Percentiles rank a stretch among this genome's conserved stretches.
These are phyloP conservation scores for Ditylenchus weischeri DNA, from an alignment of 2,888 invertebrate species.

Conservation along the genomic window DNA sequence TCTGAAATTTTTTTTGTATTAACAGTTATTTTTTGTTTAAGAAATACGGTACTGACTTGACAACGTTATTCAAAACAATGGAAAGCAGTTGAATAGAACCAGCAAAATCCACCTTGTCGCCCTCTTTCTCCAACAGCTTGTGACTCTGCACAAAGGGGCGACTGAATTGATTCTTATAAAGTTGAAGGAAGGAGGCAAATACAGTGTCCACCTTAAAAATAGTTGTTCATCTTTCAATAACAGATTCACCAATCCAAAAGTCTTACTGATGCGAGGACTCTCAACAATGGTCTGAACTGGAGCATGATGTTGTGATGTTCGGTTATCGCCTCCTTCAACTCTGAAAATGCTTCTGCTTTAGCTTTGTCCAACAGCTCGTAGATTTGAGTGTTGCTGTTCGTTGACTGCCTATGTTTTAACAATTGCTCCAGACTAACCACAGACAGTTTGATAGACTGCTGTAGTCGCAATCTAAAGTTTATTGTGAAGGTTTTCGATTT, in stretches of 20 bases:
- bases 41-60: constrained; percentile 16
- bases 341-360: constrained; percentile 14
- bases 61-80: constrained; percentile 31
- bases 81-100: constrained; percentile 8
- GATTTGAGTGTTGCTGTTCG: no score
- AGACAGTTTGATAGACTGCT: not conserved
- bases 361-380: constrained; percentile 5
- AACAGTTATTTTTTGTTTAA: not conserved
- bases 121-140: constrained; percentile 19
- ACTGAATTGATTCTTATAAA: constrained; percentile 38
- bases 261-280: constrained; percentile 12
- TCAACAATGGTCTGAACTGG: constrained; percentile 31
- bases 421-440: not conserved
- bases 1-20: not conserved
- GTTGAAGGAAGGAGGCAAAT: constrained; percentile 29
- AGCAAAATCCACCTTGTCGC: constrained; percentile 3
- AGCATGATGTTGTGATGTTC: constrained; percentile 42
- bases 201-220: constrained; percentile 32
- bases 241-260: not conserved
- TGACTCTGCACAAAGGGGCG: constrained; percentile 37
- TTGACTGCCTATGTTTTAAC: constrained; percentile 8
- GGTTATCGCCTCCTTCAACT: constrained; percentile 32
- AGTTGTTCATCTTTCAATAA: not conserved
- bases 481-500: not conserved
- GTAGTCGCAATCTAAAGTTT: not conserved